These are phyloP conservation scores for Trichomalopsis sarcophagae DNA, from an alignment of 1,140 invertebrate genomes.

Conservation along the genomic window DNA sequence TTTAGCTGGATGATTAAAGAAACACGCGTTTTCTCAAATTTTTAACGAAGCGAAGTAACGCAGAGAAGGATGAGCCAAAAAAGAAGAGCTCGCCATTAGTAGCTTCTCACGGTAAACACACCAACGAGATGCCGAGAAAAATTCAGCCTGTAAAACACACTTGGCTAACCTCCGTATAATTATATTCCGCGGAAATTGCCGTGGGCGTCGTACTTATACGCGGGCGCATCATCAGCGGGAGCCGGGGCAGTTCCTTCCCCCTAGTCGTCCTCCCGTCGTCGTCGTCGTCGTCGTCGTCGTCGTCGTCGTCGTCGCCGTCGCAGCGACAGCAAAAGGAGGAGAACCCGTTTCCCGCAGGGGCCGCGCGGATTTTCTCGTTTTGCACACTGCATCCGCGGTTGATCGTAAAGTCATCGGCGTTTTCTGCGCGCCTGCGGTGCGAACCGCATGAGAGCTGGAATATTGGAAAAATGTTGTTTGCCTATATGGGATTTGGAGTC, in stretches of 20 bases:
- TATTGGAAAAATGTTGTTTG: not conserved
- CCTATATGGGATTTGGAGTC: not conserved
- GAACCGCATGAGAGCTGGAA: not conserved
- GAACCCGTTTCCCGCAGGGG: slow-evolving; percentile 23
- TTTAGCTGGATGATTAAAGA: too few species aligned
- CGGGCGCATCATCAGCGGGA: not conserved
- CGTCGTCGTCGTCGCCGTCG: not conserved
- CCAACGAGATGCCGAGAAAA: not conserved
- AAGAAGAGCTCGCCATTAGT: too few species aligned
- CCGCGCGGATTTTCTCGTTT: not conserved
- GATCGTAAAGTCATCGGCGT: slow-evolving; percentile 12
- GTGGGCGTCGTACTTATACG: not conserved
- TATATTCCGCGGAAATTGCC: not conserved
- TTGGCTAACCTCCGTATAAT: not conserved
- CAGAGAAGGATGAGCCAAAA: too few species aligned
- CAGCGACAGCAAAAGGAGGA: not conserved
- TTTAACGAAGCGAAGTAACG: too few species aligned
- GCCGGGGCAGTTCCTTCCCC: not conserved
- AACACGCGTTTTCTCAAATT: too few species aligned
- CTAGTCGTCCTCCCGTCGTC: not conserved
- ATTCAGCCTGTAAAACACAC: not conserved
- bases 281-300: not conserved
- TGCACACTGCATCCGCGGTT: not conserved
- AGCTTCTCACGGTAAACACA: too few species aligned
- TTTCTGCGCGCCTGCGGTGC: not conserved